These are phyloP conservation scores for Nycticorax nycticorax DNA, from an alignment of 2,113 vertebrate genomes.

Conservation along the genomic window DNA sequence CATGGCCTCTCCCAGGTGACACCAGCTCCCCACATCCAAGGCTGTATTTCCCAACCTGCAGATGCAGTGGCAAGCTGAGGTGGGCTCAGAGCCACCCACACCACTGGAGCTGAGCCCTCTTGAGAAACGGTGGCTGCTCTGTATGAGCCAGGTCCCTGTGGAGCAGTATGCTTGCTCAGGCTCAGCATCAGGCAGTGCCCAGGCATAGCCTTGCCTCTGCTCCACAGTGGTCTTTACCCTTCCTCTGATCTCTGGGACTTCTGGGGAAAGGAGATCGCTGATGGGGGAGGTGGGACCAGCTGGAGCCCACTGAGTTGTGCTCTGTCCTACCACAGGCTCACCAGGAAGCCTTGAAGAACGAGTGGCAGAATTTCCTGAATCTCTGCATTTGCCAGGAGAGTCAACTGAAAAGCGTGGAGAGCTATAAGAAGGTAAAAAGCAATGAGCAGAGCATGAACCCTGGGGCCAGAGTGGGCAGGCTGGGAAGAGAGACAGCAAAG, in stretches of 20 bases:
- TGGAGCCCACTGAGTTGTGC: neutral
- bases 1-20: neutral
- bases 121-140: neutral
- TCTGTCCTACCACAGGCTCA: conserved; percentile 78
- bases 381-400: conserved; percentile 96
- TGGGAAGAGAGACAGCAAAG: neutral
- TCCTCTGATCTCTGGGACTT: neutral
- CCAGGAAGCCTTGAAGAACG: conserved; percentile 84
- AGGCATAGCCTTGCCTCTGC: neutral
- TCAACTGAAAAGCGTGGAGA: conserved; percentile 88
- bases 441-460: accelerated
- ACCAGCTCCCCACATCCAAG: neutral
- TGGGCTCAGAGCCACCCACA: neutral
- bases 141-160: neutral
- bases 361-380: conserved; percentile 97
- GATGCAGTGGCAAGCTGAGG: neutral
- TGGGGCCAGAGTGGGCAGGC: neutral
- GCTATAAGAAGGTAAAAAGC: conserved; percentile 82
- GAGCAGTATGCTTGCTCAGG: neutral
- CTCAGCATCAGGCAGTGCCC: neutral
- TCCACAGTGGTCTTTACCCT: no score
- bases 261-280: neutral
- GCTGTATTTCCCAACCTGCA: neutral
- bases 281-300: neutral
- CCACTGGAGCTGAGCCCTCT: neutral